These are phyloP conservation scores for Botrylloides violaceus DNA, from an alignment of 23 tunicate genomes.

Conservation along the genomic window DNA sequence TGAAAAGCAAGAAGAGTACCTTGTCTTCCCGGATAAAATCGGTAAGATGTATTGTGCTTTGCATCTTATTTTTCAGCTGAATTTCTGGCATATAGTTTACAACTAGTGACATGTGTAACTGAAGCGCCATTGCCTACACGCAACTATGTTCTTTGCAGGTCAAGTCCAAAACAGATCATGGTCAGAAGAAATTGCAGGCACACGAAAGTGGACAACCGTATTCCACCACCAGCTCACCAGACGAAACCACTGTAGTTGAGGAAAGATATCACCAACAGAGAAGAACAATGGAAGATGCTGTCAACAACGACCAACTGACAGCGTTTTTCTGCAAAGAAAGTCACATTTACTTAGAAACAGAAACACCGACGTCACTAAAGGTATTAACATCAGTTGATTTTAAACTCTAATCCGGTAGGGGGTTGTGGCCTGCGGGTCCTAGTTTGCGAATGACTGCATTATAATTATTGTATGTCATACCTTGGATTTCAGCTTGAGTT, in stretches of 20 bases:
- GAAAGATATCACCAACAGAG: constrained; percentile 23
- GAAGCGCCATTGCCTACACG: not conserved
- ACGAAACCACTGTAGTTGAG: not conserved
- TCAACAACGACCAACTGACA: constrained; percentile 31
- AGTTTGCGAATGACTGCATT: too few species aligned
- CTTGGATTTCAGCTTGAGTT: constrained; percentile 49
- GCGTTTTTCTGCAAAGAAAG: constrained; percentile 63
- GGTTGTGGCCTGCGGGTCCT: too few species aligned
- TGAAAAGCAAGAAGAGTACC: constrained; percentile 41
- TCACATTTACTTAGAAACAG: constrained; percentile 37
- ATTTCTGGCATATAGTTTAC: not conserved
- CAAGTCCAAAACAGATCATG: constrained; percentile 64
- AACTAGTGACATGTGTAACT: not conserved
- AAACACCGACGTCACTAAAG: constrained; percentile 31
- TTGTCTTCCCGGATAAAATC: constrained; percentile 69
- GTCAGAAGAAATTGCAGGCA: constrained; percentile 20
- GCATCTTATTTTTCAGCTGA: not conserved
- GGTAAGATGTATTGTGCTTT: constrained; percentile 28
- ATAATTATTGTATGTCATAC: too few species aligned
- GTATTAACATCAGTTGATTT: too few species aligned
- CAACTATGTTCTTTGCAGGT: constrained; percentile 39
- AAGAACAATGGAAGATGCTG: not conserved
- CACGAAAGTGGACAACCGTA: not conserved
- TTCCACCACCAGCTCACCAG: not conserved
- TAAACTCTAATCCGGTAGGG: too few species aligned